These are phyloP conservation scores for Ophonus ardosiacus DNA, from an alignment of 2,888 invertebrate genomes.

Conservation along the genomic window DNA sequence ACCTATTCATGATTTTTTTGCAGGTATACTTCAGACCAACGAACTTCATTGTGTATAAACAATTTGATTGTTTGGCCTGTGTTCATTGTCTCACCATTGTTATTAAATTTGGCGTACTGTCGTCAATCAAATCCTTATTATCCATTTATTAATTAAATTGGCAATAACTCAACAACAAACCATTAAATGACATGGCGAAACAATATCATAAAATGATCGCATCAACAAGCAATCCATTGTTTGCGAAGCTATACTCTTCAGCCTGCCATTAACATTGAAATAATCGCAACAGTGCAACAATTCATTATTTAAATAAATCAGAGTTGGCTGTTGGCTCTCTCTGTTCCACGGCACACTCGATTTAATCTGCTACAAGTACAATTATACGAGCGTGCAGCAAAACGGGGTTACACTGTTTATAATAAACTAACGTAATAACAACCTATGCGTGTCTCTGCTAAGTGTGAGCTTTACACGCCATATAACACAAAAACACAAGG, in stretches of 20 bases:
- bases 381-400: slow-evolving; percentile 22
- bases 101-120: background rate
- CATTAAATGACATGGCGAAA: background rate
- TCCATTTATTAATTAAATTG: background rate
- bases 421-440: slow-evolving; percentile 32
- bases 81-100: background rate
- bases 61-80: too few relatives aligned
- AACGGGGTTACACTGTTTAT: slow-evolving; percentile 28
- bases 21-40: too few relatives aligned
- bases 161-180: background rate
- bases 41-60: too few relatives aligned
- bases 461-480: background rate
- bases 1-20: too few relatives aligned
- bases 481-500: background rate
- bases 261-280: background rate
- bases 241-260: background rate
- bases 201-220: background rate
- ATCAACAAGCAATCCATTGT: slow-evolving; percentile 5
- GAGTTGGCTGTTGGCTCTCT: background rate
- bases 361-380: slow-evolving; percentile 13
- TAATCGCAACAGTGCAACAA: slow-evolving; percentile 1
- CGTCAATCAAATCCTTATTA: background rate
- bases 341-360: slow-evolving; percentile 16
- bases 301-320: slow-evolving; percentile 34
- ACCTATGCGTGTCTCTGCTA: background rate